Evolutionary conservation across 2,113 vertebrate genomes (phyloP).

Genomic region (Nothoprocta pentlandii): DNA sequence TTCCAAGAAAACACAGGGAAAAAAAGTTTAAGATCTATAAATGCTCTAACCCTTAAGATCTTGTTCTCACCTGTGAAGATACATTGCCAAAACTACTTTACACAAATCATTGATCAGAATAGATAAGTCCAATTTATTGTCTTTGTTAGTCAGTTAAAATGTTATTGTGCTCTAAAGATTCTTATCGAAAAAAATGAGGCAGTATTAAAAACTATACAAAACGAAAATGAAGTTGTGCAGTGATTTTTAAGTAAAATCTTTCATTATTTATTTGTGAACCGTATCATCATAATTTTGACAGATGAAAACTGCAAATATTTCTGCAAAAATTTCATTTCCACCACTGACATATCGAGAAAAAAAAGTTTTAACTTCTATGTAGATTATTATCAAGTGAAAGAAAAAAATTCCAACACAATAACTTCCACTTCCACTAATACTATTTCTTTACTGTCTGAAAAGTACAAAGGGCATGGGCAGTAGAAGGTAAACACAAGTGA

Average conservation of each 20-base stretch:
- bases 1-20: background rate
- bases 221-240: background rate
- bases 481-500: background rate
- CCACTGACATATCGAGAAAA: background rate
- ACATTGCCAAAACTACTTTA: background rate
- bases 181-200: background rate
- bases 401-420: background rate
- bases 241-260: background rate
- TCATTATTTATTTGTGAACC: background rate
- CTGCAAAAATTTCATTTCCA: background rate
- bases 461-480: background rate
- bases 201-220: background rate
- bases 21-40: background rate
- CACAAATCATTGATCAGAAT: background rate
- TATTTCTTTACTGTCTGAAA: background rate
- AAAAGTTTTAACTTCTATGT: background rate
- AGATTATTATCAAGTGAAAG: background rate
- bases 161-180: background rate
- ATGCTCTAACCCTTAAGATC: background rate
- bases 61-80: background rate
- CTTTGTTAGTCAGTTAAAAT: background rate
- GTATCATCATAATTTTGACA: background rate
- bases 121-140: background rate
- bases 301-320: background rate
- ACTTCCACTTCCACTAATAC: background rate